Evolutionary conservation across 2,888 invertebrate species (phyloP).

Genomic region (Agonum fuliginosum): DNA sequence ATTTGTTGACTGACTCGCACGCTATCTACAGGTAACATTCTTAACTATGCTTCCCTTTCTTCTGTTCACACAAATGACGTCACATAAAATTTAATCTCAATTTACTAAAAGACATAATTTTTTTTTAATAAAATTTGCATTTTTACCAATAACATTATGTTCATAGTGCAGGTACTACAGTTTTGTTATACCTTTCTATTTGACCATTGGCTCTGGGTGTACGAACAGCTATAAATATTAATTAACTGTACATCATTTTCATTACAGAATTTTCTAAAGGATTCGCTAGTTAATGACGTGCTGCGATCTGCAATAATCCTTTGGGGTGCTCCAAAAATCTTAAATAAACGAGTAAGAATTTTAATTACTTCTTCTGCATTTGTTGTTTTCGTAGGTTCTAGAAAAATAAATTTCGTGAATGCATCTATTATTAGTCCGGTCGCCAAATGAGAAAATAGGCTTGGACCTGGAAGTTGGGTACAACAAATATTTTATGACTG

Average conservation of each 20-base stretch:
- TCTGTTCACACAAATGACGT: no score
- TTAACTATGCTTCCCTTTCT: no score
- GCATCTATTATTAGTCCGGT: slow-evolving; percentile 33
- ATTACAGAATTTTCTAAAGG: background rate
- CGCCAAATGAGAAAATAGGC: no score
- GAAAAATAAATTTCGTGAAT: slow-evolving; percentile 18
- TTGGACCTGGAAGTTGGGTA: no score
- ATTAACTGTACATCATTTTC: background rate
- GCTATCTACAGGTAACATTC: no score
- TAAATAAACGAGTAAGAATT: background rate
- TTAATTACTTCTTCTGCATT: slow-evolving; percentile 5
- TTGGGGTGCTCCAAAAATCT: slow-evolving; percentile 1
- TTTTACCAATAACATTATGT: no score
- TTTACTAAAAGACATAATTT: no score
- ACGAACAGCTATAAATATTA: background rate
- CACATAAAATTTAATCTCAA: no score
- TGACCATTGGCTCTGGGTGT: background rate
- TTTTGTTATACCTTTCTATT: slow-evolving; percentile 46
- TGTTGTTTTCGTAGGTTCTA: slow-evolving; percentile 23
- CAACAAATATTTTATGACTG: no score
- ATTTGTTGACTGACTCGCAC: no score
- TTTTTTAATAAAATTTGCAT: no score
- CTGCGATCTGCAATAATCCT: slow-evolving; percentile 14
- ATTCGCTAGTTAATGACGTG: slow-evolving; percentile 1
- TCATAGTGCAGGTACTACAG: slow-evolving; percentile 48